Conservation (phyloP, 2,797 vertebrate genomes). For the Chaetophractus vellerosus region DNA sequence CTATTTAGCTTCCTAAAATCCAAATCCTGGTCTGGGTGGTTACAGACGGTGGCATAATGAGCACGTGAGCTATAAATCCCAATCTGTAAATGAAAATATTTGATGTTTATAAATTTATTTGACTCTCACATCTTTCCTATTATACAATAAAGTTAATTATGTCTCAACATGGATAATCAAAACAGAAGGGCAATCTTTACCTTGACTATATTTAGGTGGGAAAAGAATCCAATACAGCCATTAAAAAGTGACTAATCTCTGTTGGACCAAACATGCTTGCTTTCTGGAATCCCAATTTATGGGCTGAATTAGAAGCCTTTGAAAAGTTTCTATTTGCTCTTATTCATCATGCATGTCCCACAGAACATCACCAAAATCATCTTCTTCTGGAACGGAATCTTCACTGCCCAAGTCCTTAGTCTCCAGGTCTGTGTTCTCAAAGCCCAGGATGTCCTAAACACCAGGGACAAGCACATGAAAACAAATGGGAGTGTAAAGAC, state of each 20-base stretch:
- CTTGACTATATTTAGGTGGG: background rate
- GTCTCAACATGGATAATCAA: background rate
- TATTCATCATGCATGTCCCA: conserved; percentile 98
- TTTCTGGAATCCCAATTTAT: conserved; percentile 96
- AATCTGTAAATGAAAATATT: conserved; percentile 3
- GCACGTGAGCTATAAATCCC: background rate
- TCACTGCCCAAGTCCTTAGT: conserved; percentile 91
- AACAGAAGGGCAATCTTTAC: background rate
- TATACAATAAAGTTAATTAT: background rate
- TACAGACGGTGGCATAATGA: background rate
- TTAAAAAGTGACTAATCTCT: background rate
- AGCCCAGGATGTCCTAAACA: conserved; percentile 94
- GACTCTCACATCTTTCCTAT: background rate
- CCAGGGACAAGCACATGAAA: conserved; percentile 48
- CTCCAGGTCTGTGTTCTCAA: conserved; percentile 92
- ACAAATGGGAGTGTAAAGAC: background rate
- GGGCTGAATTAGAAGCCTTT: conserved; percentile 93
- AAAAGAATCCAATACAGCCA: background rate
- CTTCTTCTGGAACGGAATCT: conserved; percentile 92
- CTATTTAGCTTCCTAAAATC: background rate
- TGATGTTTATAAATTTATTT: background rate
- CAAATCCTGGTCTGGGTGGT: background rate
- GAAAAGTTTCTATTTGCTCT: conserved; percentile 96
- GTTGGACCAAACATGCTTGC: conserved; percentile 85
- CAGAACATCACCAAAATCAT: conserved; percentile 95